Percentiles rank a stretch among this genome's conserved stretches.
These are phyloP conservation scores for Lasioglossum lativentre DNA, from an alignment of 2,888 invertebrate genomes.

Conservation along the genomic window DNA sequence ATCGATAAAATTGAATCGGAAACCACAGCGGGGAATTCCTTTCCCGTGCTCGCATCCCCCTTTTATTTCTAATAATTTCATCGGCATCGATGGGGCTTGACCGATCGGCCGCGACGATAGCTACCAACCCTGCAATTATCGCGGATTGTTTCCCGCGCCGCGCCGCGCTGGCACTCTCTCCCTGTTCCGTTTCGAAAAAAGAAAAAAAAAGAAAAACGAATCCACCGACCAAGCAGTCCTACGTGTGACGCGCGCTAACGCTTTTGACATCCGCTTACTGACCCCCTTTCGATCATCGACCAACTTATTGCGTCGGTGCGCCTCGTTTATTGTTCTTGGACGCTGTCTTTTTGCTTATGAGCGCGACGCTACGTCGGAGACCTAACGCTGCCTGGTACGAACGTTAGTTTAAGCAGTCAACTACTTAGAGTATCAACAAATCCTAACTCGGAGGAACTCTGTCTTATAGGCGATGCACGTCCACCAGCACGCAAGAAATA, in stretches of 20 bases:
- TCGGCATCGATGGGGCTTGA: constrained; percentile 34
- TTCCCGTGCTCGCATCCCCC: constrained; percentile 14
- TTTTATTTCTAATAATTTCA: constrained; percentile 45
- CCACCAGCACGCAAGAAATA: no score
- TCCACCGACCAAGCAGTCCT: constrained; percentile 8
- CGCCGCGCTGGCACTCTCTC: background rate
- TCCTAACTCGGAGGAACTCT: background rate
- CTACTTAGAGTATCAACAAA: background rate
- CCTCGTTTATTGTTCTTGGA: constrained; percentile 9
- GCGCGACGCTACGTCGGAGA: background rate
- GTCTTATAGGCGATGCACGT: background rate
- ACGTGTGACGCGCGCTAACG: constrained; percentile 1
- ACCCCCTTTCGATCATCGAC: constrained; percentile 21
- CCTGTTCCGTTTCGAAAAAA: background rate
- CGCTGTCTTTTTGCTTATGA: background rate
- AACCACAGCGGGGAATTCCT: constrained; percentile 49
- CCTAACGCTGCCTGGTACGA: background rate
- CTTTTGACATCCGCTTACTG: constrained; percentile 17
- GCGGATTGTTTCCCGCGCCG: constrained; percentile 18
- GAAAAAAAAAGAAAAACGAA: constrained; percentile 21
- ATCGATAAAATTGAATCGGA: constrained; percentile 48
- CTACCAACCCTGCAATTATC: constrained; percentile 27
- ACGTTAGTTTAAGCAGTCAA: background rate
- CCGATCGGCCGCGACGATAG: constrained; percentile 22
- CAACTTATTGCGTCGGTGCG: background rate